These are phyloP conservation scores for Ornithoptera alexandrae DNA, from an alignment of 2,888 invertebrate genomes.

Conservation along the genomic window DNA sequence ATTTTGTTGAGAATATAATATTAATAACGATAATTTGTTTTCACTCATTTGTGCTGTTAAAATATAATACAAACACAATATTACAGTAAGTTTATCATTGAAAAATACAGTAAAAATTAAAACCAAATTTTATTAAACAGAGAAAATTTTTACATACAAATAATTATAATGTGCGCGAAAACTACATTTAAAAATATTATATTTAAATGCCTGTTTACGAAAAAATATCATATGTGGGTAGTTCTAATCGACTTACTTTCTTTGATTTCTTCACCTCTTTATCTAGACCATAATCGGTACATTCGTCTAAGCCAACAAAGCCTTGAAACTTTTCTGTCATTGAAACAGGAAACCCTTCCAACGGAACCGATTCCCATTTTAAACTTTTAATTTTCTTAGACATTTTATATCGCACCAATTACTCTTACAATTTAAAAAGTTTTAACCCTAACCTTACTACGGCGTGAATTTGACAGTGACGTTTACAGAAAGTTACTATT, in stretches of 20 bases:
- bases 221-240: constrained; percentile 13
- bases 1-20: too few relatives aligned
- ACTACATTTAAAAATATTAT: too few relatives aligned
- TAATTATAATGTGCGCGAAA: too few relatives aligned
- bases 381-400: constrained; percentile 61
- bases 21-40: too few relatives aligned
- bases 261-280: constrained; percentile 55
- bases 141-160: too few relatives aligned
- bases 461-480: constrained; percentile 36
- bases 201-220: too few relatives aligned
- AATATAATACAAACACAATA: too few relatives aligned
- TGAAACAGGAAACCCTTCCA: constrained; percentile 77
- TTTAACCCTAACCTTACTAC: constrained; percentile 18
- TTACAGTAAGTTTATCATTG: too few relatives aligned
- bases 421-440: constrained; percentile 13
- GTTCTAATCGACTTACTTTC: constrained; percentile 51
- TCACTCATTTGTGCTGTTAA: too few relatives aligned
- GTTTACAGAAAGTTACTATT: background rate
- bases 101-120: too few relatives aligned
- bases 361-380: constrained; percentile 83
- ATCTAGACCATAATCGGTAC: constrained; percentile 83
- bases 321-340: constrained; percentile 79
- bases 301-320: constrained; percentile 88
- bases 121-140: too few relatives aligned
- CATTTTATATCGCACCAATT: constrained; percentile 44